These are phyloP conservation scores for Antrozous pallidus DNA, from an alignment of 2,797 vertebrate genomes.

Conservation along the genomic window DNA sequence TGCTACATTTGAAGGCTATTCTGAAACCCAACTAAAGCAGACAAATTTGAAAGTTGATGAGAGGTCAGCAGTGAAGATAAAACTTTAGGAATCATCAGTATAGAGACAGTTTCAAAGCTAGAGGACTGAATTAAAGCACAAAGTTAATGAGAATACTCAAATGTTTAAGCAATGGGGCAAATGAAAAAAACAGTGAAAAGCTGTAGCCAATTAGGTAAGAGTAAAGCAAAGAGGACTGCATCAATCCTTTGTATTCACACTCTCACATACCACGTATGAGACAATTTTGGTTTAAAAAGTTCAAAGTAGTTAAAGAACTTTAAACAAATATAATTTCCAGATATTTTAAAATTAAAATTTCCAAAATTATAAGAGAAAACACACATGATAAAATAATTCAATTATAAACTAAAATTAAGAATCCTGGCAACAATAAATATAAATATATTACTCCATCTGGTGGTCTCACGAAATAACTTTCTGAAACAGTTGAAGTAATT, in stretches of 20 bases:
- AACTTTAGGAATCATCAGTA: background rate
- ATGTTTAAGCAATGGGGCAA: background rate
- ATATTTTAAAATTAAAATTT: slow-evolving; percentile 15
- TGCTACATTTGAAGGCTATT: background rate
- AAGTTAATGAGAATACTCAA: background rate
- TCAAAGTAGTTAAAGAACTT: slow-evolving; percentile 8
- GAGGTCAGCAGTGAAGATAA: background rate
- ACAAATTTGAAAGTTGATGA: background rate
- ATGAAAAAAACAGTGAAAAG: background rate
- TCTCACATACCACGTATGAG: background rate
- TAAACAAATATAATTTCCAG: slow-evolving; percentile 4
- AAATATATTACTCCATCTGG: slow-evolving; percentile 17
- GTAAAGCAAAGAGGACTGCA: background rate
- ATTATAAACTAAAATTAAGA: slow-evolving; percentile 21
- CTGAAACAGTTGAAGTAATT: background rate
- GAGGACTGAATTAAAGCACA: background rate
- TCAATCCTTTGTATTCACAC: background rate
- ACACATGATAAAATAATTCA: background rate
- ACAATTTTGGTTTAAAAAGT: slow-evolving; percentile 6
- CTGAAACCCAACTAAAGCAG: background rate
- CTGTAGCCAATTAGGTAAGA: background rate
- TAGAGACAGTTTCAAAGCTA: background rate
- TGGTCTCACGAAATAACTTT: slow-evolving; percentile 18
- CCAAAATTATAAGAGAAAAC: background rate
- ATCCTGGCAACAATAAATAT: background rate